Evolutionary conservation across 2,797 vertebrate genomes (phyloP).

Genomic region (Meriones psammophilus): DNA sequence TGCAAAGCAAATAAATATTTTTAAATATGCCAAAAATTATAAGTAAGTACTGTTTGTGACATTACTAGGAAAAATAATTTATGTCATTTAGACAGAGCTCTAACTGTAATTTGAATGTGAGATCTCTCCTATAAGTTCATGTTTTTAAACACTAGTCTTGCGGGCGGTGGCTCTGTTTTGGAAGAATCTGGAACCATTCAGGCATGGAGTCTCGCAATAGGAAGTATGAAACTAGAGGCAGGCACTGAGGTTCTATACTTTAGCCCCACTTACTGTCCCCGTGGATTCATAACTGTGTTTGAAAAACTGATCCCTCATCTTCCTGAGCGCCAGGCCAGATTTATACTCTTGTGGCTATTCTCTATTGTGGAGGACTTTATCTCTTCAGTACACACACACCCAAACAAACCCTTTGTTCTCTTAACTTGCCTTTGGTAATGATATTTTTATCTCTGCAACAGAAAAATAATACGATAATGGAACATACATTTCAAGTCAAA

Average conservation of each 20-base stretch:
- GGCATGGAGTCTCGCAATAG: not conserved
- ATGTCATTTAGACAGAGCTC: not conserved
- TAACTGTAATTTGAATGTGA: not conserved
- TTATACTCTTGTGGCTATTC: not conserved
- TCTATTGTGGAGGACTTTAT: not conserved
- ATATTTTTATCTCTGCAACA: not conserved
- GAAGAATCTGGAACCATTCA: not conserved
- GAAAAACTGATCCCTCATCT: not conserved
- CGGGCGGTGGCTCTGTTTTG: not conserved
- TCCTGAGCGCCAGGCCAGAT: too few species aligned
- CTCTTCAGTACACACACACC: too few species aligned
- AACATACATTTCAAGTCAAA: conserved; percentile 9
- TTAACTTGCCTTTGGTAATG: not conserved
- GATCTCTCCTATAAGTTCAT: not conserved
- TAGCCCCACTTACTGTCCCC: not conserved
- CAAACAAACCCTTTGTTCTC: not conserved
- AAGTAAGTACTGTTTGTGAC: conserved; percentile 31
- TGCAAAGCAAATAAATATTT: too few species aligned
- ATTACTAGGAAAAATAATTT: not conserved
- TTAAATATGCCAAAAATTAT: not conserved
- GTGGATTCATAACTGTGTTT: too few species aligned
- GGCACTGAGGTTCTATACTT: not conserved
- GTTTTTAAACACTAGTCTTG: not conserved
- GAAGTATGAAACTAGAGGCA: not conserved
- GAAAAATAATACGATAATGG: not conserved